Base-by-base conservation (phyloP, 2,113 vertebrate species). In the Pogona vitticeps region DNA sequence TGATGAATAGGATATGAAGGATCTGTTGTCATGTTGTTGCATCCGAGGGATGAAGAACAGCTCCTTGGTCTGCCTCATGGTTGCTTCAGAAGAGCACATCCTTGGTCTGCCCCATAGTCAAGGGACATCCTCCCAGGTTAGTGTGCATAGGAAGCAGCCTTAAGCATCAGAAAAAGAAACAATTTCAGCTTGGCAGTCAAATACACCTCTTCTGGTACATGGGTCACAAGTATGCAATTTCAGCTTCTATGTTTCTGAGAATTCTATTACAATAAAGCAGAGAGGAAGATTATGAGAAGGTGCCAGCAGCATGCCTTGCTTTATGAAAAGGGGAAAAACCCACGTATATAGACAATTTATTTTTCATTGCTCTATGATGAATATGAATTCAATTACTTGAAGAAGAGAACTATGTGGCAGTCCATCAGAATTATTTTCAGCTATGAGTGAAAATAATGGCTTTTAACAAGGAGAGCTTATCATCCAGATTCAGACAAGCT, bases 351-450 rank as follows among this genome's bases (percentile, higher is more conserved):
- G 89, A 92, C 91, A 94, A 92, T 90, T 95, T 94, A 95, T 94
- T 96, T 95, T 92, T 94, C 93, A 90, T 93, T 92, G 93, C 93
- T 94, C 93, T 90, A 82, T 96, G 93, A 91, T 92, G 91, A 94
- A 94, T 91, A 94, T 82, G 93, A 96, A 96, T 96, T 96, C 94
- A 95, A 95, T 96, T 94, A 94, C 63, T 76, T 86, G 89, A 91
- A 88, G 88, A 92, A 2, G 73, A 93, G 94, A 95, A 89, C 91
- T 87, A 89, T 88, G 92, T 61, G 0, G 88, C 90, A 92, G 94
- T 91, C 84, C 72, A 92, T 92, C 80, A 90, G 93, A 94, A 94
- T 92, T 91, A 87, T 83, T 85, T 88, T 93, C 93, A 87, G 93
- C 91, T 84, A 59, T 86, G 78, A 86, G 92, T 61, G 14, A 92